phyloP scores from a whole-genome alignment of 2,113 vertebrate species.

The Eublepharis macularius region DNA sequence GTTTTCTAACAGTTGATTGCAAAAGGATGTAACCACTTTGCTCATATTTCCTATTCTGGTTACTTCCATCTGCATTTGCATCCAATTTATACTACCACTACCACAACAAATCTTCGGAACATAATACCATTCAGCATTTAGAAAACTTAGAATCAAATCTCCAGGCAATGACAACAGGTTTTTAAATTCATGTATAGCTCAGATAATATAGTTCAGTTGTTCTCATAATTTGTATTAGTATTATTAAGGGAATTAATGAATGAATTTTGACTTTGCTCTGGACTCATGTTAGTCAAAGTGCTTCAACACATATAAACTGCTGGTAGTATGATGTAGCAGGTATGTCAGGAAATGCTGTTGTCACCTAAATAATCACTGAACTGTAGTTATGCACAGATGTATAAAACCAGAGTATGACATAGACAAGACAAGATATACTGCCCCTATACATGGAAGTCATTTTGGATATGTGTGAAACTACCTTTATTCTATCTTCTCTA shows the following conservation, averaged over 20 bases:
- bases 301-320: neutral
- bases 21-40: constrained; percentile 88
- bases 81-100: constrained; percentile 49
- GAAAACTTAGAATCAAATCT: constrained; percentile 1
- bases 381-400: neutral
- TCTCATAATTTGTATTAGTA: neutral
- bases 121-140: neutral
- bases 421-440: neutral
- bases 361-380: neutral
- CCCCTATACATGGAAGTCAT: neutral
- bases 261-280: neutral
- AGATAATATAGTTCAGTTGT: neutral
- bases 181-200: neutral
- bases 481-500: neutral
- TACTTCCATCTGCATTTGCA: constrained; percentile 63
- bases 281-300: neutral
- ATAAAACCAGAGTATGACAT: neutral
- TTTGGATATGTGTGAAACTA: neutral
- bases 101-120: constrained; percentile 13
- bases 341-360: neutral
- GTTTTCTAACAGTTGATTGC: constrained; percentile 82
- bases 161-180: constrained; percentile 18
- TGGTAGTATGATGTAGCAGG: neutral
- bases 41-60: constrained; percentile 79
- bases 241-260: neutral